Evolutionary conservation across 2,797 vertebrate genomes (phyloP).

Genomic region (Ptychobarbus kaznakovi): DNA sequence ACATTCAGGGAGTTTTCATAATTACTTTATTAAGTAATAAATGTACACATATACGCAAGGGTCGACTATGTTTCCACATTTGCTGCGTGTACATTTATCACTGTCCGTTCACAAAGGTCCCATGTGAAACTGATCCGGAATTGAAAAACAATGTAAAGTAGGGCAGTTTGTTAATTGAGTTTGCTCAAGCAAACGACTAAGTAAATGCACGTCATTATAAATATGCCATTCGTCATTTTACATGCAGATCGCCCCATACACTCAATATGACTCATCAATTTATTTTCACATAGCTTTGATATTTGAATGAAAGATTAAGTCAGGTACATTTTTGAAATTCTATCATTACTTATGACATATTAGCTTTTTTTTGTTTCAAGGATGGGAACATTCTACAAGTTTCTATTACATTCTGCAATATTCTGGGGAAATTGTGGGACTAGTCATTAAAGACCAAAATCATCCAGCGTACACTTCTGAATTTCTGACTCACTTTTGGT

Average conservation of each 20-base stretch:
- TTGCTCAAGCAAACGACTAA: neutral
- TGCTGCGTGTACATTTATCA: slow-evolving; percentile 13
- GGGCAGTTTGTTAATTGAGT: neutral
- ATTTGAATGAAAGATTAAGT: neutral
- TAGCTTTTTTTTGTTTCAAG: neutral
- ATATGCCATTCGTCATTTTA: neutral
- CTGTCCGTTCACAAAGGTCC: slow-evolving; percentile 6
- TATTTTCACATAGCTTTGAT: neutral
- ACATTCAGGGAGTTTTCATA: slow-evolving; percentile 27
- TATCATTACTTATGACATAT: neutral
- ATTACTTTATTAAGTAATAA: slow-evolving; percentile 24
- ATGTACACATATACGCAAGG: neutral
- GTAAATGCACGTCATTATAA: slow-evolving; percentile 26
- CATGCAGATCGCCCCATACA: neutral
- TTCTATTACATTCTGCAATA: neutral
- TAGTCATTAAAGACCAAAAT: neutral
- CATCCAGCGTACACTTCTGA: neutral
- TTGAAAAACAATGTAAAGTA: slow-evolving; percentile 12
- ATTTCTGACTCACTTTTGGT: neutral
- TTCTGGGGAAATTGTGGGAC: neutral
- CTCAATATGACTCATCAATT: neutral
- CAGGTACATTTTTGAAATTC: neutral
- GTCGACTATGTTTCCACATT: slow-evolving; percentile 1
- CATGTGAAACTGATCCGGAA: slow-evolving; percentile 3
- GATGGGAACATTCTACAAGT: neutral